phyloP scores from a whole-genome alignment of 1,140 invertebrate genomes.

The Trialeurodes vaporariorum region DNA sequence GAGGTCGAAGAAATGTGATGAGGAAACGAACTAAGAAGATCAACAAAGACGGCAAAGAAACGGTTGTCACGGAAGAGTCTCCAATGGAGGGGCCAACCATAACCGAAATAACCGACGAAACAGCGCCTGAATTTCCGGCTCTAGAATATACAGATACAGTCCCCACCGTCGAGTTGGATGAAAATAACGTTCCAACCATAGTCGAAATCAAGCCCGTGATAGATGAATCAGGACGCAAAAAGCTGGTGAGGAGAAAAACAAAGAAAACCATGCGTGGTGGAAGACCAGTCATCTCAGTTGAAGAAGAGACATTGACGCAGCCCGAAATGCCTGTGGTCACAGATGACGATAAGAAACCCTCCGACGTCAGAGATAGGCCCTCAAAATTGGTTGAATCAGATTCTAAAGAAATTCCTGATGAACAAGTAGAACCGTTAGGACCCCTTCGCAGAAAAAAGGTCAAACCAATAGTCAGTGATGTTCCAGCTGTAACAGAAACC shows the following conservation, averaged over 20 bases:
- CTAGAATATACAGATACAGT: background rate
- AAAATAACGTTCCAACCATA: background rate
- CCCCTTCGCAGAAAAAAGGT: background rate
- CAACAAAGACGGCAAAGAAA: background rate
- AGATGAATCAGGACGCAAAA: background rate
- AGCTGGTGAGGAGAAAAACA: background rate
- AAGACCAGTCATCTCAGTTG: background rate
- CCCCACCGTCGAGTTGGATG: background rate
- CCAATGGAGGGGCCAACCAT: background rate
- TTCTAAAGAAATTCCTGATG: too few species aligned
- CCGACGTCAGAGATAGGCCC: constrained; percentile 2
- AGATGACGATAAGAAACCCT: background rate
- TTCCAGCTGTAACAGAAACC: background rate
- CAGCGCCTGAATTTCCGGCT: background rate
- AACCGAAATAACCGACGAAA: background rate
- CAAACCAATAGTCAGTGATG: background rate
- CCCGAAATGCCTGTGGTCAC: background rate
- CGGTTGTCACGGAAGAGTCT: constrained; percentile 4
- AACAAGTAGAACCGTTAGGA: too few species aligned
- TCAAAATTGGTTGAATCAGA: constrained; percentile 1
- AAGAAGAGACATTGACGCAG: background rate
- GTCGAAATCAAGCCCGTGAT: background rate
- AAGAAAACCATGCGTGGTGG: background rate
- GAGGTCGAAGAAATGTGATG: background rate
- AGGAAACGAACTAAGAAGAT: background rate